phyloP scores from a whole-genome alignment of 2,888 invertebrate genomes.

The Plagiodera versicolora region DNA sequence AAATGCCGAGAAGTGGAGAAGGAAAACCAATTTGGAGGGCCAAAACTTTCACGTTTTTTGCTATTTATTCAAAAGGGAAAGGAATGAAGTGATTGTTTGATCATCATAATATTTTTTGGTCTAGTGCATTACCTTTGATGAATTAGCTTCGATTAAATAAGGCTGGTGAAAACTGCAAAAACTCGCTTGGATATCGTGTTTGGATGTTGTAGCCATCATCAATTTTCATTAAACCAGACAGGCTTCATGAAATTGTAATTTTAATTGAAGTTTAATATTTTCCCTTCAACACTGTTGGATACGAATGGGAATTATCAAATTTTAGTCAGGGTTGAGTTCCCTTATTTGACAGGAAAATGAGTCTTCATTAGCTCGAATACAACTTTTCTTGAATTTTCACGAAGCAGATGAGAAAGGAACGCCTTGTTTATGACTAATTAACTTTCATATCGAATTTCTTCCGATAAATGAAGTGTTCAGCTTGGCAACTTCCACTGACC shows the following conservation, averaged over 20 bases:
- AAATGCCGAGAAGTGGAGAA: too few species aligned
- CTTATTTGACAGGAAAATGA: neutral
- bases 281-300: neutral
- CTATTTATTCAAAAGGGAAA: too few species aligned
- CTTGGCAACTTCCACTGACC: neutral
- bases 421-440: too few species aligned
- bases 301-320: neutral
- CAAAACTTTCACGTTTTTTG: too few species aligned
- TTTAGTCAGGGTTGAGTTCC: neutral
- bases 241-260: slow-evolving; percentile 3
- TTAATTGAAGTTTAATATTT: slow-evolving; percentile 4
- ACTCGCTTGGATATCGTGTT: neutral
- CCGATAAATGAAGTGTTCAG: too few species aligned
- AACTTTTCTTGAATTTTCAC: neutral
- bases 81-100: too few species aligned
- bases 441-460: too few species aligned
- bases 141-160: too few species aligned
- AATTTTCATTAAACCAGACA: slow-evolving; percentile 8
- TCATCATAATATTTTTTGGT: too few species aligned
- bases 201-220: neutral
- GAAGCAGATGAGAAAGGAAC: neutral
- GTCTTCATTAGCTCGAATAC: neutral
- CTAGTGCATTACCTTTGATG: too few species aligned
- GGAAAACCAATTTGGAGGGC: too few species aligned
- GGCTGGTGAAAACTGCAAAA: too few species aligned